Conservation (phyloP, 1,140 invertebrate genomes). For the Caenorhabditis tropicalis region DNA sequence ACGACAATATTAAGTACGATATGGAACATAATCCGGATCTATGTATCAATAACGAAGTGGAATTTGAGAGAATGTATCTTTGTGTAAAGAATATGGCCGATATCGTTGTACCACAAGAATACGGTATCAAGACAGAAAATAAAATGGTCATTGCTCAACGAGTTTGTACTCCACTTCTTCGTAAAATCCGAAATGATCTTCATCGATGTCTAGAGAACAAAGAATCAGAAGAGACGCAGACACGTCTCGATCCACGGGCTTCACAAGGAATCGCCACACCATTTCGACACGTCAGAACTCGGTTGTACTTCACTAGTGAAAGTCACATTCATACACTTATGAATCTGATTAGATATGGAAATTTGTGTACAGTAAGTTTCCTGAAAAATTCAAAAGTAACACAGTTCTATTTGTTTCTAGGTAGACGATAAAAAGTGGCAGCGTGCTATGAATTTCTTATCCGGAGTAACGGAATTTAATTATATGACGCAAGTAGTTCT, state of each 20-base stretch:
- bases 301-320: slow-evolving; percentile 98
- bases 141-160: slow-evolving; percentile 96
- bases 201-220: slow-evolving; percentile 76
- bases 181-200: slow-evolving; percentile 93
- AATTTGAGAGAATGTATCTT: slow-evolving; percentile 71
- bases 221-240: slow-evolving; percentile 81
- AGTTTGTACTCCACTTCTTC: slow-evolving; percentile 92
- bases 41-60: slow-evolving; percentile 77
- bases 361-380: slow-evolving; percentile 75
- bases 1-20: slow-evolving; percentile 98
- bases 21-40: slow-evolving; percentile 94
- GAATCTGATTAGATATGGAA: slow-evolving; percentile 91
- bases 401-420: slow-evolving; percentile 4
- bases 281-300: slow-evolving; percentile 91
- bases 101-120: slow-evolving; percentile 99
- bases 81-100: slow-evolving; percentile 89
- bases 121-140: slow-evolving; percentile 91
- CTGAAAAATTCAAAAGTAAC: not conserved
- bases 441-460: slow-evolving; percentile 96
- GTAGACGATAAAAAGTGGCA: slow-evolving; percentile 93
- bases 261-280: slow-evolving; percentile 97
- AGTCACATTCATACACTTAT: slow-evolving; percentile 97
- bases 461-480: slow-evolving; percentile 94
- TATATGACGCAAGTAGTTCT: slow-evolving; percentile 88
- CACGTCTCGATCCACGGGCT: slow-evolving; percentile 86